Conservation (phyloP, 2,797 vertebrate species). For the Gobionotothen gibberifrons region DNA sequence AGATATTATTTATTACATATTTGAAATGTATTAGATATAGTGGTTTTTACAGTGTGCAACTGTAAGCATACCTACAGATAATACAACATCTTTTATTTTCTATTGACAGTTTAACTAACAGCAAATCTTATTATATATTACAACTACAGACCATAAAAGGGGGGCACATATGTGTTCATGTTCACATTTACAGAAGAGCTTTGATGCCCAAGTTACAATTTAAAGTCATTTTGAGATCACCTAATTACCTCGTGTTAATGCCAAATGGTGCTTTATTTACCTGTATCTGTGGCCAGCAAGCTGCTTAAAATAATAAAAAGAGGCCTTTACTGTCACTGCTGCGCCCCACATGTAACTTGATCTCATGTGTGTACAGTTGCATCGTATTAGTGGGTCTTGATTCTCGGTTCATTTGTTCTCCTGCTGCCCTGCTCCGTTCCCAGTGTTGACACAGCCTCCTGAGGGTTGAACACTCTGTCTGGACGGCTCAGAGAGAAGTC, state of each 20-base stretch:
- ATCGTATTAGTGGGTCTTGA: conserved; percentile 41
- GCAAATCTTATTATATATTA: not conserved
- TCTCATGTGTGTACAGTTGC: conserved; percentile 34
- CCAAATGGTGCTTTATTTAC: not conserved
- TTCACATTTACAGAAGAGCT: not conserved
- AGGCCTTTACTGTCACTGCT: not conserved
- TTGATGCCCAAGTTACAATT: not conserved
- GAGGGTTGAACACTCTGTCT: conserved; percentile 57
- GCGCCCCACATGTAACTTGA: not conserved
- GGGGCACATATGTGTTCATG: not conserved
- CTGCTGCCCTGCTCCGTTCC: conserved; percentile 38
- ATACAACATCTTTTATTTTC: not conserved
- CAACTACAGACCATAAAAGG: not conserved
- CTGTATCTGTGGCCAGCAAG: not conserved
- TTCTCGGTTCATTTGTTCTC: conserved; percentile 49
- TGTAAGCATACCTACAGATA: not conserved
- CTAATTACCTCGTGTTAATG: not conserved
- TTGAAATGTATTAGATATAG: not conserved
- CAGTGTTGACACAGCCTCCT: conserved; percentile 49
- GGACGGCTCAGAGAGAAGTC: conserved; percentile 40
- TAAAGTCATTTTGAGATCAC: not conserved
- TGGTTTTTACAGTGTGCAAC: not conserved
- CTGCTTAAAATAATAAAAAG: conserved; percentile 13
- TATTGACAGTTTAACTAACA: not conserved
- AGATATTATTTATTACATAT: not conserved